These are phyloP conservation scores for Phocoena sinus DNA, from an alignment of 2,113 vertebrate genomes.

Conservation along the genomic window DNA sequence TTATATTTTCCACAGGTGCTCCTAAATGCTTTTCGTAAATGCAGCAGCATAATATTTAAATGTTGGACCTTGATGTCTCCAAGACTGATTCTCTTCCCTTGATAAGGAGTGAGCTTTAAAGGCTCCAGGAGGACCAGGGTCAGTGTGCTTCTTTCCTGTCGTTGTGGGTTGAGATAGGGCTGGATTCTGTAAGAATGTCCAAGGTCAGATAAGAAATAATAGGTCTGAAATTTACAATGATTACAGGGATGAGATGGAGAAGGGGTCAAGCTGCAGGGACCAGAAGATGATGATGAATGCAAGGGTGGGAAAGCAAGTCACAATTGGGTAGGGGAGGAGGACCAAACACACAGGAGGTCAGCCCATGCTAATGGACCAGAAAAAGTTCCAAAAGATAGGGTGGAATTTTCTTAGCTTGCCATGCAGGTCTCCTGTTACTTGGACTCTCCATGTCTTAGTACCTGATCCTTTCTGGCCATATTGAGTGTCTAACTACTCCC, in stretches of 20 bases:
- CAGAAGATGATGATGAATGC: neutral
- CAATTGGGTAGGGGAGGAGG: neutral
- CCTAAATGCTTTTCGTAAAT: neutral
- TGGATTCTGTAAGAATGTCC: neutral
- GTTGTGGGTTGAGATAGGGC: neutral
- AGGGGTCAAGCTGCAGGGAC: fast-evolving
- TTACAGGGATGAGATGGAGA: neutral
- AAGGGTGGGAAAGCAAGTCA: neutral
- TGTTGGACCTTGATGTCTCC: neutral
- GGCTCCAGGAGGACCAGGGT: neutral
- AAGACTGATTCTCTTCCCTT: neutral
- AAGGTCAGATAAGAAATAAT: neutral
- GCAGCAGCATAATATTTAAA: neutral
- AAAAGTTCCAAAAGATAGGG: too few relatives aligned
- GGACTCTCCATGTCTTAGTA: neutral
- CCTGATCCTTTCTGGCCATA: neutral
- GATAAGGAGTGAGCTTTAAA: neutral
- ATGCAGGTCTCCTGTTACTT: neutral
- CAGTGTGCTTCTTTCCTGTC: neutral
- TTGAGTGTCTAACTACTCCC: neutral
- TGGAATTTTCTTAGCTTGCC: too few relatives aligned
- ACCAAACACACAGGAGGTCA: neutral
- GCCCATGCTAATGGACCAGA: neutral
- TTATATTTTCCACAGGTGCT: neutral
- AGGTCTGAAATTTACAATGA: neutral